phyloP scores from a whole-genome alignment of 2,797 vertebrate species.

The Eulemur coronatus region DNA sequence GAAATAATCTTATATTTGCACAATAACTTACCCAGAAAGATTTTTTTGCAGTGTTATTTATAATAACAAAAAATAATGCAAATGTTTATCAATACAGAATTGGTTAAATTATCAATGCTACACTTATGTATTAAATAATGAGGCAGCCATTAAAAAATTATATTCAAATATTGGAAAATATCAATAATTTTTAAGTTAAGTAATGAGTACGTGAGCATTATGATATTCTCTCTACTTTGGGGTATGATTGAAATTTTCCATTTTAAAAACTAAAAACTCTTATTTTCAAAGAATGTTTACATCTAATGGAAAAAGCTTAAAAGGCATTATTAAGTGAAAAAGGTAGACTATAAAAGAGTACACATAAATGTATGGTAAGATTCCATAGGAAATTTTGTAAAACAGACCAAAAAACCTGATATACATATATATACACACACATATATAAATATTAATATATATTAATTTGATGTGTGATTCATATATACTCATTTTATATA shows the following conservation, averaged over 20 bases:
- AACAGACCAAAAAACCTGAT: background rate
- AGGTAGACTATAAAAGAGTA: background rate
- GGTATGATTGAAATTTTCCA: background rate
- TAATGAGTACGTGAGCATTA: background rate
- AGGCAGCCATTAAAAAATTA: background rate
- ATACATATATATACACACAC: background rate
- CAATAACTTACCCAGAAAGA: background rate
- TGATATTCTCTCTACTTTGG: background rate
- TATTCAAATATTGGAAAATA: background rate
- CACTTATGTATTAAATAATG: background rate
- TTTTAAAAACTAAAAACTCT: background rate
- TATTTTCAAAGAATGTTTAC: background rate
- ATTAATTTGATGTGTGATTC: background rate
- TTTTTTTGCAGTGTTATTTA: slow-evolving; percentile 10
- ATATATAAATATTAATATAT: background rate
- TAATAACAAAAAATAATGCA: background rate
- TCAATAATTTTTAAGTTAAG: background rate
- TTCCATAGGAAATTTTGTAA: background rate
- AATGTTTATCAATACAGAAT: background rate
- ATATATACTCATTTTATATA: background rate
- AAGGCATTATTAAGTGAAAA: background rate
- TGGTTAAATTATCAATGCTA: background rate
- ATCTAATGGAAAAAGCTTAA: background rate
- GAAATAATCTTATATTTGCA: slow-evolving; percentile 21
- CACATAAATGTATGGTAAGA: background rate